Percentiles rank a stretch among this genome's conserved stretches.
Conservation (phyloP, 2,113 vertebrate species). For the Tringa solitaria region DNA sequence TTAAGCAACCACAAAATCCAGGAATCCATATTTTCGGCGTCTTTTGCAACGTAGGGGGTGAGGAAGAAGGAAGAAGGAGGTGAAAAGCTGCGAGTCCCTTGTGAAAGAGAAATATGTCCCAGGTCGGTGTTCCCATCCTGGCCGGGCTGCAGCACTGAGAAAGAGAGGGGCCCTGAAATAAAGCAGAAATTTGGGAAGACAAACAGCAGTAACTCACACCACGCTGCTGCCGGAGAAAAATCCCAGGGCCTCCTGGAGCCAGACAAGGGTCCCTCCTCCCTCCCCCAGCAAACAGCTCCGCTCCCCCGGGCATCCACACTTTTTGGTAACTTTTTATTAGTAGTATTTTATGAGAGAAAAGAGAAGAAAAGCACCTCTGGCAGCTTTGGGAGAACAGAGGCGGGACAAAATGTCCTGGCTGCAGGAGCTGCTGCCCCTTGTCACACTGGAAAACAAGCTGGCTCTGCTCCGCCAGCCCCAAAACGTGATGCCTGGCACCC, state of each 20-base stretch:
- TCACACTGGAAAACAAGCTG: background rate
- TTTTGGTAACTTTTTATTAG: background rate
- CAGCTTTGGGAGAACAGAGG: background rate
- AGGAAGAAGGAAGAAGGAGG: background rate
- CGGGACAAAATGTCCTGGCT: constrained; percentile 19
- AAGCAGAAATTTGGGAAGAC: background rate
- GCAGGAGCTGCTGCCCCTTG: background rate
- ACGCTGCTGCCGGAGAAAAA: background rate
- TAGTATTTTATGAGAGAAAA: background rate
- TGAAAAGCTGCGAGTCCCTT: background rate
- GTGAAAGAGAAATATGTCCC: background rate
- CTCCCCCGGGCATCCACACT: background rate
- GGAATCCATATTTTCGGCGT: accelerated
- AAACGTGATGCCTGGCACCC: background rate
- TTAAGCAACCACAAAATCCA: background rate
- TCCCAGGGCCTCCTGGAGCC: background rate
- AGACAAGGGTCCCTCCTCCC: background rate
- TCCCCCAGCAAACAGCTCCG: background rate
- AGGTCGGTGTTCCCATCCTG: accelerated
- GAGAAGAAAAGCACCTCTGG: background rate
- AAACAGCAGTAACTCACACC: background rate
- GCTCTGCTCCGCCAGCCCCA: background rate
- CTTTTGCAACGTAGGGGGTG: background rate
- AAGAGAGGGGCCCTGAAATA: background rate
- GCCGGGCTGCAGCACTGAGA: background rate